Base-by-base conservation (phyloP, 2,113 vertebrate species). In the Cygnus buccinator region DNA sequence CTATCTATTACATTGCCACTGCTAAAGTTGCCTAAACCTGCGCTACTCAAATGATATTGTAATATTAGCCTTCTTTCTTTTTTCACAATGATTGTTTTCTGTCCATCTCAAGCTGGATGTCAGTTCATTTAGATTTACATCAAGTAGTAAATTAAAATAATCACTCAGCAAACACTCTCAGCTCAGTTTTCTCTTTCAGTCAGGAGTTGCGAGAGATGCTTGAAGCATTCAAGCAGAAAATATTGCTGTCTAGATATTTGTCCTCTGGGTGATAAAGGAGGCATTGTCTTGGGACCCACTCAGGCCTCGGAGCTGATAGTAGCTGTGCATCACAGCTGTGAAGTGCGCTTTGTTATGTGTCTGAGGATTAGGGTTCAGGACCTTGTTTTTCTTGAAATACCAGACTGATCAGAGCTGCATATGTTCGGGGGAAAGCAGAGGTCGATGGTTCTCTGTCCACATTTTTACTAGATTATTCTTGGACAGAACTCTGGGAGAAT, bases 41-140 rank as follows among this genome's bases (percentile, higher is more conserved):
- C 41, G 44, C 91, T 94, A 95, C 96, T 98, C 96, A 94, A 87
- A 97, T 72, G 92, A 95, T 94, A 95, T 97, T 96, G 97, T 91
- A 95, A 94, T 97, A 94, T 97, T 91, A 81, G 97, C 96, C 95
- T 91, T 95, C 94, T 94, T 95, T 95, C 84, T 93, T 94, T 96
- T 97, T 98, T 96, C 96, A 63, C 91, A 93, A 97, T 98, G 98
- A 98, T 98, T 97, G 98, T 98, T 98, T 98, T 98, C 98, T 99
- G 99, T 99, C 99, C 98, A 94, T 98, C 98, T 98, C 94, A 95
- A 98, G 98, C 98, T 97, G 97, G 97, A 98, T 98, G 99, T 99
- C 98, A 99, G 98, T 99, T 99, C 98, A 99, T 99, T 99, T 99
- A 99, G 98, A 99, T 99, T 99, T 99, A 99, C 98, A 99, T 99